A percentile compares a stretch with the other conserved stretches of the same genome.
phyloP scores from a whole-genome alignment of 2,888 invertebrate genomes.

The Pristionchus maxplancki region DNA sequence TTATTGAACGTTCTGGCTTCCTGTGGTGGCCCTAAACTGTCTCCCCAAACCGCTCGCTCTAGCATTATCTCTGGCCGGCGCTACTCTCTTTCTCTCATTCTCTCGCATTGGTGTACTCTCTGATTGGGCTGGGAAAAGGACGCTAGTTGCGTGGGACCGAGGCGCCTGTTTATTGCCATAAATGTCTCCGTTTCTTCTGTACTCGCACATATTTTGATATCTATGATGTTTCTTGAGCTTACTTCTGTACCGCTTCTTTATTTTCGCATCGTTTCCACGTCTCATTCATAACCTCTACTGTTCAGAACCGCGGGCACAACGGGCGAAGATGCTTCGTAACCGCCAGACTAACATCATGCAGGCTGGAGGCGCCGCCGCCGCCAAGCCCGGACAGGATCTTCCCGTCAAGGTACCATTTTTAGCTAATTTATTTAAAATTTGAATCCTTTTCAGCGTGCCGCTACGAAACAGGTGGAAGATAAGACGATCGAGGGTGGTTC shows the following conservation, averaged over 20 bases:
- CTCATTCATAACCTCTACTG: neutral
- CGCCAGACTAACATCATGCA: conserved; percentile 35
- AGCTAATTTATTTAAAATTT: neutral
- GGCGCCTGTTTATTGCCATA: too few relatives aligned
- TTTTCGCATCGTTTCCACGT: neutral
- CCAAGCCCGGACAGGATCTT: conserved; percentile 35
- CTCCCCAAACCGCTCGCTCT: neutral
- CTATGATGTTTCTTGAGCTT: too few relatives aligned
- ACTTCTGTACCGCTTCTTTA: neutral
- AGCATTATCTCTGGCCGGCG: neutral
- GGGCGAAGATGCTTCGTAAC: conserved; percentile 48
- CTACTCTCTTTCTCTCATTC: neutral
- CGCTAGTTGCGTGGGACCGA: neutral
- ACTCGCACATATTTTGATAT: neutral
- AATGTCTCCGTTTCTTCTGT: neutral
- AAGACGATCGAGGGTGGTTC: neutral
- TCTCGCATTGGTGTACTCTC: neutral
- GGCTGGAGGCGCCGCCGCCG: neutral
- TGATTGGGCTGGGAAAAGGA: conserved; percentile 9
- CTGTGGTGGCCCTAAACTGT: neutral
- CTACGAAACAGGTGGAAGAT: conserved; percentile 44
- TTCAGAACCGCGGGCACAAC: conserved; percentile 7
- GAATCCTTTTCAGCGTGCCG: conserved; percentile 23
- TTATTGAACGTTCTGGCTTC: neutral
- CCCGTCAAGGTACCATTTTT: conserved; percentile 17